Evolutionary conservation across 2,797 vertebrate species (phyloP), one percentile per base, ranked within the genome.

Genomic region (Botia almorhae): DNA sequence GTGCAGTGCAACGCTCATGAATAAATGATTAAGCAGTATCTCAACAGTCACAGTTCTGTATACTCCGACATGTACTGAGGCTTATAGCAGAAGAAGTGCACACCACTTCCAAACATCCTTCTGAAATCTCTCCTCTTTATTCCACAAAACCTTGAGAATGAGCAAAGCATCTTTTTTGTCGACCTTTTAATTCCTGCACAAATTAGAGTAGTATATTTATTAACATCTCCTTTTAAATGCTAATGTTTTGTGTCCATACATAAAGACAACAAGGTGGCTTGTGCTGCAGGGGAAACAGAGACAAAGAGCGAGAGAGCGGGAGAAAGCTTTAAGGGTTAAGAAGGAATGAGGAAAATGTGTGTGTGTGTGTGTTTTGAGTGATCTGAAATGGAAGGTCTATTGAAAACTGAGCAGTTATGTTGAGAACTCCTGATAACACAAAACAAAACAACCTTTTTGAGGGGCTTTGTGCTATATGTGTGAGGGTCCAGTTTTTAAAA

Each of bases 181-280:
- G 60, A 43, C 56, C 82, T 82, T 82, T 69, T 67, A 81, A 71
- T 84, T 48, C 65, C 84, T 78, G 71, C 84, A 88, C 39, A 82
- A 88, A 89, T 87, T 73, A 85, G 87, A 87, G 83, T 82, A 88
- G n/a, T n/a, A 87, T 87, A 87, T 87, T 90, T 91, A 92, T 93
- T 90, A 92, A 92, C 88, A 92, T 89, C 84, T 84, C 87, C 91
- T 94, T 93, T 94, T 88, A 93, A 93, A 94, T 93, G 92, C 89
- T 87, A 93, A 94, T 93, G 87, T 92, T 85, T 71, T 33, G 3
- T 4, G 80, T 85, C 90, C 89, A 93, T 94, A 82, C 90, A 94
- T 94, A 91, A 93, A 87, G 87, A 90, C 84, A 79, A 43, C 82
- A 88, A 89, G 90, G 84, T 90, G 84, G 85, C 80, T 90, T 73